Conservation (phyloP, 92 coral and sea anemone species). For the Epizoanthus rinbou region DNA sequence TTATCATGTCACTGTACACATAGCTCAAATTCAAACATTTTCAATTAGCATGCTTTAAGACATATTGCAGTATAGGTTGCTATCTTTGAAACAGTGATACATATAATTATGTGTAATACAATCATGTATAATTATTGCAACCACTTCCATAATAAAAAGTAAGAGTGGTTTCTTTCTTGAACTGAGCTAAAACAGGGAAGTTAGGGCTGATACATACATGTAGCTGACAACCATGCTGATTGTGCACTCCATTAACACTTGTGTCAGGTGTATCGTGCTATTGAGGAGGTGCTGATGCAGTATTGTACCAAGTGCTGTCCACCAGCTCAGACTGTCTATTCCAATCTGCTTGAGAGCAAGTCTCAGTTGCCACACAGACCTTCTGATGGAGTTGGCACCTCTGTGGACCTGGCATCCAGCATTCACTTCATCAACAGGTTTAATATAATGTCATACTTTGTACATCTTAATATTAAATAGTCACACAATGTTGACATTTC, state of each 20-base stretch:
- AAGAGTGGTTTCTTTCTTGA: too few species aligned
- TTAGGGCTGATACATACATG: neutral
- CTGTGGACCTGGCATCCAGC: slow-evolving; percentile 54
- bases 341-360: slow-evolving; percentile 13
- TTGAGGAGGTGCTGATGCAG: slow-evolving; percentile 45
- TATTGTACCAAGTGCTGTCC: slow-evolving; percentile 46
- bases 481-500: too few species aligned
- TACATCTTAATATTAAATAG: too few species aligned
- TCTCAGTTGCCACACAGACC: slow-evolving; percentile 32
- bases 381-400: slow-evolving; percentile 42
- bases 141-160: too few species aligned
- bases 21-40: too few species aligned
- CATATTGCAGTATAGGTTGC: too few species aligned
- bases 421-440: slow-evolving; percentile 87
- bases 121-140: too few species aligned
- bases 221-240: neutral
- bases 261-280: slow-evolving; percentile 35
- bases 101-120: too few species aligned
- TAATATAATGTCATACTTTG: too few species aligned
- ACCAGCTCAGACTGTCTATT: slow-evolving; percentile 37
- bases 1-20: too few species aligned
- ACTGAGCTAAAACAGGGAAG: neutral
- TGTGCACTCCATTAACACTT: neutral
- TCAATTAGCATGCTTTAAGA: too few species aligned
- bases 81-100: too few species aligned